Percentiles rank a stretch among this genome's conserved stretches.
Conservation (phyloP, 2,888 invertebrate genomes). For the Torymus texanus region DNA sequence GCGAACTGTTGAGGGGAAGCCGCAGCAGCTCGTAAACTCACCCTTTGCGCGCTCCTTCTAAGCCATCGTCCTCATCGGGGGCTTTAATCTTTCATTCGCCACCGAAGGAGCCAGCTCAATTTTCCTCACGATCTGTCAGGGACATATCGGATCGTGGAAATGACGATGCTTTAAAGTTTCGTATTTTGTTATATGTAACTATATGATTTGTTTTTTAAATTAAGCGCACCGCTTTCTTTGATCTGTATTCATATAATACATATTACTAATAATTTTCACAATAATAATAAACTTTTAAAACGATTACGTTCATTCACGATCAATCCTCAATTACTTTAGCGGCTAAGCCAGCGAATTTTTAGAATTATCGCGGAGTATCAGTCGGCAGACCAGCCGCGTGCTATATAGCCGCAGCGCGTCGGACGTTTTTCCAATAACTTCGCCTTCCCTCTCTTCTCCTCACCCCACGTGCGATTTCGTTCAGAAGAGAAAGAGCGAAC, state of each 20-base stretch:
- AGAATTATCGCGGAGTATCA: no score
- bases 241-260: no score
- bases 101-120: slow-evolving; percentile 45
- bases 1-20: slow-evolving; percentile 60
- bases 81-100: slow-evolving; percentile 53
- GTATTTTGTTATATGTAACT: no score
- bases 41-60: slow-evolving; percentile 59
- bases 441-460: not conserved
- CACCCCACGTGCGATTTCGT: not conserved
- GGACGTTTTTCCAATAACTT: not conserved
- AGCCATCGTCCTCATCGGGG: slow-evolving; percentile 49
- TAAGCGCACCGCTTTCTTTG: no score
- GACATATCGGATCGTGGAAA: slow-evolving; percentile 24
- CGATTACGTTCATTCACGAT: no score
- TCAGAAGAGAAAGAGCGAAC: no score
- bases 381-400: no score
- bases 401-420: not conserved
- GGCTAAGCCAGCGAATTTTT: no score
- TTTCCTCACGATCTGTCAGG: slow-evolving; percentile 43
- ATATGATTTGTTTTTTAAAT: no score
- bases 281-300: no score
- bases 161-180: not conserved
- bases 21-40: slow-evolving; percentile 67
- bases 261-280: no score
- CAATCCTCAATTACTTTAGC: no score